A percentile compares a stretch with the other conserved stretches of the same genome.
phyloP scores from a whole-genome alignment of 2,888 invertebrate genomes.

The Synanthedon vespiformis region DNA sequence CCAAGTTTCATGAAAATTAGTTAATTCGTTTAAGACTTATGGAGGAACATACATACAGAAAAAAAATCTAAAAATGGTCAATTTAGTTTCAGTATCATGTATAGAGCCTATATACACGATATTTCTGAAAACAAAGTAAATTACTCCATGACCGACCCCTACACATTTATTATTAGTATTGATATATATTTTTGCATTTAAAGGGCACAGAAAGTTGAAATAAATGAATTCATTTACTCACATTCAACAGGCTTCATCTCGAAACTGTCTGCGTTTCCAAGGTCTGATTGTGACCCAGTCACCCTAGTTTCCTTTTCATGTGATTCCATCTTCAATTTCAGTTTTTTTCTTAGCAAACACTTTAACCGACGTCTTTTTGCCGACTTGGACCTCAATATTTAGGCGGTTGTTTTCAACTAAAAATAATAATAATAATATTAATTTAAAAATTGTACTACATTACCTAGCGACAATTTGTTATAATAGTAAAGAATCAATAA shows the following conservation, averaged over 20 bases:
- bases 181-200: background rate
- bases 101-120: no score
- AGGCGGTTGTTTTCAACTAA: background rate
- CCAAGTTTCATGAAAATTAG: no score
- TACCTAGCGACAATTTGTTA: background rate
- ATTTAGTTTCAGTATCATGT: no score
- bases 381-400: background rate
- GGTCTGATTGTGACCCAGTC: slow-evolving; percentile 14
- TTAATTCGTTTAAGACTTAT: no score
- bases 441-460: background rate
- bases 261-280: slow-evolving; percentile 15
- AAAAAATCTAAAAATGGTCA: no score
- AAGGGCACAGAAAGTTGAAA: background rate
- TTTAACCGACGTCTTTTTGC: slow-evolving; percentile 26
- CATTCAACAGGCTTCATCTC: slow-evolving; percentile 16
- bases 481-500: no score
- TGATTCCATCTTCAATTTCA: slow-evolving; percentile 59
- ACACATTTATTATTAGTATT: no score
- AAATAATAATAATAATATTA: background rate
- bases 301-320: slow-evolving; percentile 39
- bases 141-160: no score
- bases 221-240: background rate
- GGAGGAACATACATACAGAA: no score
- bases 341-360: slow-evolving; percentile 53
- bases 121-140: no score